Evolutionary conservation across 2,797 vertebrate genomes (phyloP), one percentile per base, ranked within the genome.

Genomic region (Hydrolagus colliei): DNA sequence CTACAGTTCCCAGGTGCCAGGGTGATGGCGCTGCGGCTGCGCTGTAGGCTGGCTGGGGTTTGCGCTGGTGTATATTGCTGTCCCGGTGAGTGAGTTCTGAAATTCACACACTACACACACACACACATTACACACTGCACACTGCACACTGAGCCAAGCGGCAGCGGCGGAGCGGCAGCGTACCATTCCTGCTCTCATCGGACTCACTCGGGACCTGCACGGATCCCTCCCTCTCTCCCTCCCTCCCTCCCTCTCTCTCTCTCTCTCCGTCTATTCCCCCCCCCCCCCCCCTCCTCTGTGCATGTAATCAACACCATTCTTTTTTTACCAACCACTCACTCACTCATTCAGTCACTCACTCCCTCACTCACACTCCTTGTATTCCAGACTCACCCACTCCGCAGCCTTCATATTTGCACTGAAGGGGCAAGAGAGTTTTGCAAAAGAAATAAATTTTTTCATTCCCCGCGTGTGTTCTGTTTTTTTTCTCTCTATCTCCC

Each of bases 231-330:
- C 87, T 88, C 87, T 87, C 87, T 89, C 86, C 88, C 89, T 88
- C 88, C 91, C 89, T 89, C 87, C 90, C 80, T 87, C 72, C n/a
- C n/a, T n/a, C n/a, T n/a, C 89, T 88, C 88, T 91, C 89, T 89
- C 87, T 90, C 80, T 87, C 72, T 87, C 14, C 88, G 87, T 90
- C 90, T 91, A 20, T 85, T n/a, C 27, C 27, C 27, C 27, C 27
- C 27, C 27, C 27, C 27, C 1, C 27, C 86, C 87, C 87, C 87
- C 87, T 91, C 92, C 89, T 91, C 93, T 90, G 92, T 93, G 90
- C 94, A 94, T 93, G 94, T 93, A 93, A 94, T 92, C 92, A 90
- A 93, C 92, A 89, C 89, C 92, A 92, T 89, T 89, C 91, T 88
- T 88, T 52, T 3, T 88, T 88, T 52, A 86, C 91, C 88, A 84